These are phyloP conservation scores for Drosophila lacertosa DNA, from an alignment of 1,140 invertebrate species.

Conservation along the genomic window DNA sequence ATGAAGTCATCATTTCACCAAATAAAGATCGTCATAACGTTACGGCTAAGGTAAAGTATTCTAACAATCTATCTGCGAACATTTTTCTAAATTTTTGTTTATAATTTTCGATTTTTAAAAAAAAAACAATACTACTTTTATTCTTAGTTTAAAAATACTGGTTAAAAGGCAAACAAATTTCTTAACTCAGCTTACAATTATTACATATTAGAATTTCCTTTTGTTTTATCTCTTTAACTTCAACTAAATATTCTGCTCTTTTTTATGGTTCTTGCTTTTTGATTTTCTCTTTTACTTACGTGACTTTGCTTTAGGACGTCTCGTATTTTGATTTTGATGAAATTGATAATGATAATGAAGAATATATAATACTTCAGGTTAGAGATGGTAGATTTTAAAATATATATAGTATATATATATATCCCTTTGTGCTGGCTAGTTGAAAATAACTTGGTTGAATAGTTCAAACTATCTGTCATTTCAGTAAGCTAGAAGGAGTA, in stretches of 20 bases:
- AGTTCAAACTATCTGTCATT: slow-evolving; percentile 9
- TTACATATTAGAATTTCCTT: slow-evolving; percentile 11
- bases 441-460: slow-evolving; percentile 3
- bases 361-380: slow-evolving; percentile 84
- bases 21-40: slow-evolving; percentile 93
- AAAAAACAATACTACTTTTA: slow-evolving; percentile 6
- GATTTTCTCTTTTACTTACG: slow-evolving; percentile 1
- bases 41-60: slow-evolving; percentile 90
- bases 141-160: slow-evolving; percentile 13
- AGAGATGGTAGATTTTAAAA: slow-evolving; percentile 64
- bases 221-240: slow-evolving; percentile 6
- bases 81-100: slow-evolving; percentile 40
- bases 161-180: slow-evolving; percentile 32
- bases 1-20: slow-evolving; percentile 94
- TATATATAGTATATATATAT: slow-evolving; percentile 11
- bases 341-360: slow-evolving; percentile 81
- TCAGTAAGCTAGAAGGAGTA: slow-evolving; percentile 27
- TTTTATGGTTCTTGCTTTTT: slow-evolving; percentile 22
- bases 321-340: slow-evolving; percentile 84
- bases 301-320: slow-evolving; percentile 61
- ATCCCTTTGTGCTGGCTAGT: slow-evolving; percentile 62
- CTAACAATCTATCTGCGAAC: slow-evolving; percentile 29
- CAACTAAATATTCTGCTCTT: slow-evolving; percentile 10
- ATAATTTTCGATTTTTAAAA: no score
- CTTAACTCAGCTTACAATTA: slow-evolving; percentile 36